Evolutionary conservation across 2,797 vertebrate species (phyloP).

Genomic region (Clarias laeviceps): DNA sequence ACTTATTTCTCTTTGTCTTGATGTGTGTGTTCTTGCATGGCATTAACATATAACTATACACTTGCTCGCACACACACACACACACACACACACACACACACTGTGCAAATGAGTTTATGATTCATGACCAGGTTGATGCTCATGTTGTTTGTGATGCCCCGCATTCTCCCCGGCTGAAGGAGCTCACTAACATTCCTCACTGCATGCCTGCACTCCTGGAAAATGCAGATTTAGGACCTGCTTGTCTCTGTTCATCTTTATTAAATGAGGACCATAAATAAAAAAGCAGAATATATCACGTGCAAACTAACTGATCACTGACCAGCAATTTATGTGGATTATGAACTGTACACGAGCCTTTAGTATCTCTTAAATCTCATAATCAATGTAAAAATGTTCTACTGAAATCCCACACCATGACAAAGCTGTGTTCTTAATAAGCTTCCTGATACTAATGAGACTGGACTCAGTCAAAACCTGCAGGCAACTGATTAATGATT

Average conservation of each 20-base stretch:
- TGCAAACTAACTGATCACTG: background rate
- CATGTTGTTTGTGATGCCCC: conserved; percentile 18
- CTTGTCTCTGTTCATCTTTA: background rate
- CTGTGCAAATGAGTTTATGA: background rate
- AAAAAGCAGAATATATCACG: background rate
- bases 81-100: background rate
- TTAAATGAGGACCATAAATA: background rate
- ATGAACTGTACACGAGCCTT: background rate
- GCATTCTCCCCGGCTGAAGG: background rate
- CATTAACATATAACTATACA: background rate
- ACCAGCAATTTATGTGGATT: background rate
- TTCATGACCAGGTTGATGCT: conserved; percentile 7
- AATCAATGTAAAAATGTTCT: background rate
- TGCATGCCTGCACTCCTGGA: background rate
- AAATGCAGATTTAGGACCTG: background rate
- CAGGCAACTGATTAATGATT: conserved; percentile 34
- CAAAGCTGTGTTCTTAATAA: background rate
- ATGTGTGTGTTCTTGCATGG: background rate
- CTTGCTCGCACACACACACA: background rate
- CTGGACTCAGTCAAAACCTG: background rate
- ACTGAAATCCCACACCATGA: background rate
- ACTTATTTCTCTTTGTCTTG: background rate
- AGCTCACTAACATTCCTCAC: conserved; percentile 2
- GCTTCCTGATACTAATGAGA: background rate
- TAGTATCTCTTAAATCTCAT: background rate